phyloP scores from a whole-genome alignment of 2,113 vertebrate species.

The Myrmophylax atrothorax region DNA sequence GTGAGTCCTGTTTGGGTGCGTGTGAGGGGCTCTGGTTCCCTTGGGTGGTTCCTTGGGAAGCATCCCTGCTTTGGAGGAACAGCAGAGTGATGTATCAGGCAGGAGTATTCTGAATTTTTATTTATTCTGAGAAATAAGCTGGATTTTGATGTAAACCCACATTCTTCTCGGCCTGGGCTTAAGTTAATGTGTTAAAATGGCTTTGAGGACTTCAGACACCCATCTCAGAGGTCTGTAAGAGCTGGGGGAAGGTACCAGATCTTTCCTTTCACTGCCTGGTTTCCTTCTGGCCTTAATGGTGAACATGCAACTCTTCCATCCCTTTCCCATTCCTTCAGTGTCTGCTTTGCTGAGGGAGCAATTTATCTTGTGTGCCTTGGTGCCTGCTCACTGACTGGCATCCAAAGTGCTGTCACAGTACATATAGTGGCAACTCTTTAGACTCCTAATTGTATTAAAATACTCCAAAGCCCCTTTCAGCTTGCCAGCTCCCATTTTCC shows the following conservation, averaged over 20 bases:
- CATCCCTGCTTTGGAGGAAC: not conserved
- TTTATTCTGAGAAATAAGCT: not conserved
- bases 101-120: fast-evolving
- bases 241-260: not conserved
- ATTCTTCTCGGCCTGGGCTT: not conserved
- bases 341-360: not conserved
- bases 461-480: not conserved
- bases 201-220: not conserved
- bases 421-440: fast-evolving
- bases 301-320: not conserved
- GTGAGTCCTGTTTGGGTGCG: not conserved
- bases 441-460: not conserved
- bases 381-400: not conserved
- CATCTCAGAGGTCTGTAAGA: not conserved
- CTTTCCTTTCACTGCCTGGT: not conserved
- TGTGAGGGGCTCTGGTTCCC: fast-evolving
- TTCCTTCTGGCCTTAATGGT: not conserved
- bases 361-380: not conserved
- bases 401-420: not conserved
- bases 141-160: fast-evolving
- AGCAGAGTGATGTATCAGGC: not conserved
- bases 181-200: not conserved
- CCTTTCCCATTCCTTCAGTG: not conserved
- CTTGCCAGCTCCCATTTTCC: not conserved
- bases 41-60: not conserved